These are phyloP conservation scores for Sphaerophoria taeniata DNA, from an alignment of 2,888 invertebrate genomes.

Conservation along the genomic window DNA sequence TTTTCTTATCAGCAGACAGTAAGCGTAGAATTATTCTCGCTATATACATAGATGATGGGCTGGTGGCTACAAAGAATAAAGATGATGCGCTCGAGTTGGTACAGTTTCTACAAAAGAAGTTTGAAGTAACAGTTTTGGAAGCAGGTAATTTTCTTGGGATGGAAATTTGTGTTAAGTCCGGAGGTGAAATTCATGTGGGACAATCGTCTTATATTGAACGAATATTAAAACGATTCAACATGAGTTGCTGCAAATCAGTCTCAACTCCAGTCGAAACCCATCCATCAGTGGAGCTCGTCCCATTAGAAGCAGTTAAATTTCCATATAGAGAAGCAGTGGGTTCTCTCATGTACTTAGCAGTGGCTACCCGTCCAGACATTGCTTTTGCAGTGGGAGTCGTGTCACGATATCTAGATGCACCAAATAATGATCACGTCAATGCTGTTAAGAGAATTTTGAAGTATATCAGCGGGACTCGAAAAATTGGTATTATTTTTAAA, in stretches of 20 bases:
- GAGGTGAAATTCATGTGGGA: slow-evolving; percentile 57
- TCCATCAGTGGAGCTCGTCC: slow-evolving; percentile 9
- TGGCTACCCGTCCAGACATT: slow-evolving; percentile 70
- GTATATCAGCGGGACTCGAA: slow-evolving; percentile 37
- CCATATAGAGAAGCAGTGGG: slow-evolving; percentile 72
- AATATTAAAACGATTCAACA: slow-evolving; percentile 68
- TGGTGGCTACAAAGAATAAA: too few species aligned
- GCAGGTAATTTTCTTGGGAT: slow-evolving; percentile 25
- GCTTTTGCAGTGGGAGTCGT: slow-evolving; percentile 65
- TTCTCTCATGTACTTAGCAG: slow-evolving; percentile 71
- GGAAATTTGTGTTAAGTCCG: slow-evolving; percentile 3
- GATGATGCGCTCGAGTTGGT: too few species aligned
- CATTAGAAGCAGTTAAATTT: slow-evolving; percentile 61
- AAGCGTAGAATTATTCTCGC: too few species aligned
- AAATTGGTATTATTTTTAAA: slow-evolving; percentile 41
- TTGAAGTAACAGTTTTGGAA: slow-evolving; percentile 29
- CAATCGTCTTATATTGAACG: slow-evolving; percentile 61
- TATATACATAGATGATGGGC: too few species aligned
- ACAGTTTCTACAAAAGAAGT: too few species aligned
- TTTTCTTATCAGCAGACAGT: too few species aligned
- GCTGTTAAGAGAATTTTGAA: slow-evolving; percentile 41
- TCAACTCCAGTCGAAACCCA: slow-evolving; percentile 61
- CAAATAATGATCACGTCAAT: slow-evolving; percentile 23
- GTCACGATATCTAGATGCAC: slow-evolving; percentile 35
- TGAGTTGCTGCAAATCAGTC: slow-evolving; percentile 58